Percentiles rank a stretch among this genome's conserved stretches.
Evolutionary conservation across 1,140 invertebrate species (phyloP).

Genomic region (Hirudo medicinalis): DNA sequence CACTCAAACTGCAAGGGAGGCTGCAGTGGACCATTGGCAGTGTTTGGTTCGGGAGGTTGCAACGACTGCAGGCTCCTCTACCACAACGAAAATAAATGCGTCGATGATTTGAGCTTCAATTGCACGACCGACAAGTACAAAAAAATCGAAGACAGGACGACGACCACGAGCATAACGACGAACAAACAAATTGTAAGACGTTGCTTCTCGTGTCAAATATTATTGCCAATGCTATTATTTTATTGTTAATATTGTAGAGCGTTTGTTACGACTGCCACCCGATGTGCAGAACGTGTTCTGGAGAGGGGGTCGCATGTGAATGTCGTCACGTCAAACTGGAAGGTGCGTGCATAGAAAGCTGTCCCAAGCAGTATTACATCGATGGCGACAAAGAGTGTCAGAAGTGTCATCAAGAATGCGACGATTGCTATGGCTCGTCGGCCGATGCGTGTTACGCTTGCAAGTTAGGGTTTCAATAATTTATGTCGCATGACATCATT

Average conservation of each 20-base stretch:
- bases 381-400: not conserved
- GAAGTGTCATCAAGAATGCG: constrained; percentile 10
- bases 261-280: too few species aligned
- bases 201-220: too few species aligned
- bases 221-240: too few species aligned
- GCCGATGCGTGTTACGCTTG: not conserved
- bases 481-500: too few species aligned
- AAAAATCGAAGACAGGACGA: too few species aligned
- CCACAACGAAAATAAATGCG: not conserved
- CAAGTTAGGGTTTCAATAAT: not conserved
- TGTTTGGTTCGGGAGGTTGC: not conserved
- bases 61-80: not conserved
- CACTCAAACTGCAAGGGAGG: not conserved
- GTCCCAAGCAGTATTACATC: not conserved
- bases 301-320: not conserved
- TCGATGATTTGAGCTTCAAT: not conserved
- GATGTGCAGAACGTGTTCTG: too few species aligned
- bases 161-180: too few species aligned
- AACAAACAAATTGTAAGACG: too few species aligned
- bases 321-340: not conserved
- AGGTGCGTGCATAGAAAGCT: not conserved
- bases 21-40: not conserved
- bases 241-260: too few species aligned
- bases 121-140: too few species aligned
- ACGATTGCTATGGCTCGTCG: not conserved